Percentiles rank a stretch among this genome's conserved stretches.
These are phyloP conservation scores for Talpa occidentalis DNA, from an alignment of 2,113 vertebrate genomes.

Conservation along the genomic window DNA sequence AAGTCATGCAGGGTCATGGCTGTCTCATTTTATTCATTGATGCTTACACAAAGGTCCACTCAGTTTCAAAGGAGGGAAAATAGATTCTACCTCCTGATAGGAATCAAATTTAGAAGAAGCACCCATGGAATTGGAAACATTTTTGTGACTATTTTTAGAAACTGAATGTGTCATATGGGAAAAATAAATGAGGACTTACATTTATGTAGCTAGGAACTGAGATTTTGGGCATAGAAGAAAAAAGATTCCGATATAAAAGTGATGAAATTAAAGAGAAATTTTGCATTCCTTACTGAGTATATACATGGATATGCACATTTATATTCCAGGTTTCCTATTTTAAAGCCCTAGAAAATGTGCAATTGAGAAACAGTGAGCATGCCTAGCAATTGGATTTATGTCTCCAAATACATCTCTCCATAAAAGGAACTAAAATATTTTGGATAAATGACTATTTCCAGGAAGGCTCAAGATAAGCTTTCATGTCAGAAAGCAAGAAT, in stretches of 20 bases:
- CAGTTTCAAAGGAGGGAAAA: not conserved
- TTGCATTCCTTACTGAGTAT: not conserved
- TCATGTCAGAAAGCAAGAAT: constrained; percentile 15
- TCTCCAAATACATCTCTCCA: not conserved
- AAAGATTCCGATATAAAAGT: not conserved
- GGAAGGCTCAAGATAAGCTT: not conserved
- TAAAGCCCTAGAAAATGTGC: not conserved
- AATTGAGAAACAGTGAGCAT: not conserved
- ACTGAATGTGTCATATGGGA: not conserved
- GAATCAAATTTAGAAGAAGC: not conserved
- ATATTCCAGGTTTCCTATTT: not conserved
- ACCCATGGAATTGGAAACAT: not conserved
- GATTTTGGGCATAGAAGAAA: not conserved
- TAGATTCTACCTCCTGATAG: not conserved
- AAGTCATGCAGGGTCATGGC: not conserved
- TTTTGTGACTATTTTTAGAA: constrained; percentile 14
- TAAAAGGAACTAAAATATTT: not conserved
- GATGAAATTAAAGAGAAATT: not conserved
- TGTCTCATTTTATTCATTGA: not conserved
- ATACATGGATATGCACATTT: not conserved
- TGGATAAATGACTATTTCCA: constrained; percentile 5
- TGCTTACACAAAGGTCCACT: not conserved
- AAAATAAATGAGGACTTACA: not conserved
- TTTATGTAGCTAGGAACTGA: not conserved
- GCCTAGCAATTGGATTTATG: not conserved